Base-by-base conservation (phyloP, 2,113 vertebrate species). In the Numenius arquata region DNA sequence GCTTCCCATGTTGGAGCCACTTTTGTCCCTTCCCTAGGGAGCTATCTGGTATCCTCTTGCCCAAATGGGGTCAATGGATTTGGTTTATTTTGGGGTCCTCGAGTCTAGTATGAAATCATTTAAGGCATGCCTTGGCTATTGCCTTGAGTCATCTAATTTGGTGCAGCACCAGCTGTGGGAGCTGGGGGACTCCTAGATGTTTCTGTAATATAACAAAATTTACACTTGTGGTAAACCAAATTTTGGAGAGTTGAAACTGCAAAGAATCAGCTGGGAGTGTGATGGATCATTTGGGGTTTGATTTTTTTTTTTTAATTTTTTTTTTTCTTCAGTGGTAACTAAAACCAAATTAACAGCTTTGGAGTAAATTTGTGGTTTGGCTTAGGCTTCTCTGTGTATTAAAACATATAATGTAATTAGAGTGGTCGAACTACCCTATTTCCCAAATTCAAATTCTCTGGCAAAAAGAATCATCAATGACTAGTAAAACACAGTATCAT, bases 21-120 rank as follows among this genome's bases (percentile, higher is more conserved):
- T 93, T 96, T 89, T 96, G 26, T 18, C 67, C 59, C 40, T 95
- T 97, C 72, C 59, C 38, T 70, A 41, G 63, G 45, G 63, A 88
- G 32, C 75, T 85, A 6, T 79, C 80, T 81, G 30, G 17, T 78
- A 58, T 81, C 26, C 23, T 91, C 40, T 84, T 88, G 52, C 40
- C 61, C 43, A 79, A 6, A 76, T n/a, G 12, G 30, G 32, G 32
- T 76, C 55, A 67, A 17, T 88, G 52, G 19, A 53, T 67, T 94
- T 32, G 71, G 13, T 34, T 59, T 84, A 22, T 88, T 94, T 48
- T 45, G 45, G 6, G 11, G 8, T 81, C 47, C 36, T 43, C 72
- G 43, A 73, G 19, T 20, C 50, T 77, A 25, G 30, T 36, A 40
- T 89, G 72, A 59, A 96, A 52, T 74, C 9, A 75, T 29, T 76